Evolutionary conservation across 2,113 vertebrate species (phyloP).

Genomic region (Pomatostomus ruficeps): DNA sequence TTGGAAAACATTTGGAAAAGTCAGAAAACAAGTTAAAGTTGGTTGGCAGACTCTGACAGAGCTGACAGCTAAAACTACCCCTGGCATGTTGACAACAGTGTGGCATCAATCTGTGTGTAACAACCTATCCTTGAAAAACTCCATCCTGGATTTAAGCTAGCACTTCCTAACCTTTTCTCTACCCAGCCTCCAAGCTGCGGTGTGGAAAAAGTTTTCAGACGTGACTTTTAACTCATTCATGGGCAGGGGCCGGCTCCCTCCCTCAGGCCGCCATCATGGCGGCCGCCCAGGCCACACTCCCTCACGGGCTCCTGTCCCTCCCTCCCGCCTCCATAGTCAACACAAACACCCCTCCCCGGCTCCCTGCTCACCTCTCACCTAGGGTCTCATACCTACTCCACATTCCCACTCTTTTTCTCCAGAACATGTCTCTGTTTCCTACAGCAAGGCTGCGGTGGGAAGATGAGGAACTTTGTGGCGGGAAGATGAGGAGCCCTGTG

Average conservation of each 20-base stretch:
- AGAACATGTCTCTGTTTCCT: background rate
- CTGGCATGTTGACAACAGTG: conserved; percentile 47
- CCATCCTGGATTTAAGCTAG: conserved; percentile 51
- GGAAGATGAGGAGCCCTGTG: background rate
- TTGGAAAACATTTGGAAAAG: conserved; percentile 61
- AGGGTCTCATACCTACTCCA: accelerated
- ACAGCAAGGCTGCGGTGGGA: background rate
- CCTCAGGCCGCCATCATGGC: accelerated
- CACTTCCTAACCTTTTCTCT: conserved; percentile 40
- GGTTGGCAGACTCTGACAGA: conserved; percentile 56
- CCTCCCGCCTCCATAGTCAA: accelerated
- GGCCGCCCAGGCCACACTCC: accelerated
- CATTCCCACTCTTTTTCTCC: background rate
- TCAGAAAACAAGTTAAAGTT: conserved; percentile 66
- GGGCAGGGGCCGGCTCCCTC: accelerated
- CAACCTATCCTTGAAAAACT: conserved; percentile 48
- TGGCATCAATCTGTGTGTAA: conserved; percentile 59
- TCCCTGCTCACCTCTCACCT: background rate
- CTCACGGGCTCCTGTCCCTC: background rate
- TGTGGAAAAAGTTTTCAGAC: background rate
- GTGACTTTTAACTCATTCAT: background rate
- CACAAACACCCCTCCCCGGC: background rate
- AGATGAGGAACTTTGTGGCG: accelerated
- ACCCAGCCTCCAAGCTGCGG: background rate
- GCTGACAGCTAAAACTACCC: conserved; percentile 56